Evolutionary conservation across 2,113 vertebrate species (phyloP), one percentile per base, ranked within the genome.

Genomic region (Galemys pyrenaicus): DNA sequence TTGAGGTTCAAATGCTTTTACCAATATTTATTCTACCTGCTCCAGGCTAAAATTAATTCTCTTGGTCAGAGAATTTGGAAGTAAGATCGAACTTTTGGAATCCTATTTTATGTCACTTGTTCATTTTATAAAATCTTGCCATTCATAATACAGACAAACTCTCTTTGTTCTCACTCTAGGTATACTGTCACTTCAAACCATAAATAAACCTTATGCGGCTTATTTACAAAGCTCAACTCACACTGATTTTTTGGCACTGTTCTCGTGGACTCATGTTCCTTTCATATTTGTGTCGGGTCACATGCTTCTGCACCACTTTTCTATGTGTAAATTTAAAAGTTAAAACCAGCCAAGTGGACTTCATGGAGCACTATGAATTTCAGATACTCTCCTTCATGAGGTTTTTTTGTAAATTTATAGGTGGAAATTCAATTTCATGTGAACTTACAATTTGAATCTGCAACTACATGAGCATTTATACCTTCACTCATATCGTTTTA

Each of bases 371-470:
- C 30, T 49, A 12, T 60, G 39, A 60, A 78, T 86, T 37, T 83
- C 20, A 73, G 74, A 64, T 54, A 30, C 4, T 75, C 24, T 89
- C 6, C n/a, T 58, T 24, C 16, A 60, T 92, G 28, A 75, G 16
- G 19, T 26, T 28, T 32, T 80, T 67, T 49, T 60, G 10, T 74
- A 95, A 89, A 91, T 81, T 91, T 28, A 60, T 41, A 86, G 20
- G 46, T 58, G 39, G 49, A 94, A 93, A 87, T 96, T 97, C 46
- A 94, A 81, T 81, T 93, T 90, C 71, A 89, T 62, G 60, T 85
- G 37, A 93, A 96, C 60, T 92, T 94, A 46, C 35, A n/a, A 62
- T 46, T 79, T 92, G 46, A 79, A 16, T 81, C n/a, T 94, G 60
- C 92, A 89, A 35, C 19, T 35, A 17, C 44, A 68, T 41, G 39